Evolutionary conservation across 1,140 invertebrate species (phyloP).

Genomic region (Anoplophora glabripennis): DNA sequence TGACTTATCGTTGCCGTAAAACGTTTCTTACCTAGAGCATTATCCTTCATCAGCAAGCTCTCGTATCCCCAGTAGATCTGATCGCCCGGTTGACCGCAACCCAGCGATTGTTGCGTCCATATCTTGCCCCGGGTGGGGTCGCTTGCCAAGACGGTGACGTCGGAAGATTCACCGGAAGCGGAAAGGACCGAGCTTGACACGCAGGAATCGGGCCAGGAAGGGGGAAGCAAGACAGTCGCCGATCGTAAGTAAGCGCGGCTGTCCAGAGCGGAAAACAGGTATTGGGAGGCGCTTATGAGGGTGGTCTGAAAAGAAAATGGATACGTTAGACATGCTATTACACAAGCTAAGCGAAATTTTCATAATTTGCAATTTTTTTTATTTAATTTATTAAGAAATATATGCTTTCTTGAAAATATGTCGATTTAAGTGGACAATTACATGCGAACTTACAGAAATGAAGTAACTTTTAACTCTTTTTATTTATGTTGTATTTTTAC

Average conservation of each 20-base stretch:
- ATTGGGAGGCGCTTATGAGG: slow-evolving; percentile 52
- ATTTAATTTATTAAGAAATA: no score
- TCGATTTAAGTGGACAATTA: no score
- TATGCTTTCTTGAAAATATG: no score
- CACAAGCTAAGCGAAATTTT: no score
- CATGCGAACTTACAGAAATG: no score
- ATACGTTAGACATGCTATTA: no score
- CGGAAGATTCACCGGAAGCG: slow-evolving; percentile 50
- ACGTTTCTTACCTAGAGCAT: not conserved
- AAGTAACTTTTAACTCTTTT: no score
- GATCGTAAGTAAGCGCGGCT: slow-evolving; percentile 54
- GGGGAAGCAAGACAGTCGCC: slow-evolving; percentile 56
- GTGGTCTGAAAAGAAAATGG: slow-evolving; percentile 52
- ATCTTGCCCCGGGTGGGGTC: slow-evolving; percentile 54
- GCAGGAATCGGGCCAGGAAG: slow-evolving; percentile 55
- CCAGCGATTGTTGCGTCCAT: slow-evolving; percentile 60
- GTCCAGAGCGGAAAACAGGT: slow-evolving; percentile 55
- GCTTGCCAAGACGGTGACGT: slow-evolving; percentile 53
- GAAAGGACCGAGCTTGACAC: slow-evolving; percentile 43
- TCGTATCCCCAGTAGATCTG: slow-evolving; percentile 56
- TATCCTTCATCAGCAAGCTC: slow-evolving; percentile 37
- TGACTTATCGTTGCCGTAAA: not conserved
- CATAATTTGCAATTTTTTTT: no score
- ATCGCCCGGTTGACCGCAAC: slow-evolving; percentile 59
- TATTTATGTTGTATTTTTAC: no score